These are phyloP conservation scores for Nipponacmea schrenckii DNA, from an alignment of 2,888 invertebrate species.

Conservation along the genomic window DNA sequence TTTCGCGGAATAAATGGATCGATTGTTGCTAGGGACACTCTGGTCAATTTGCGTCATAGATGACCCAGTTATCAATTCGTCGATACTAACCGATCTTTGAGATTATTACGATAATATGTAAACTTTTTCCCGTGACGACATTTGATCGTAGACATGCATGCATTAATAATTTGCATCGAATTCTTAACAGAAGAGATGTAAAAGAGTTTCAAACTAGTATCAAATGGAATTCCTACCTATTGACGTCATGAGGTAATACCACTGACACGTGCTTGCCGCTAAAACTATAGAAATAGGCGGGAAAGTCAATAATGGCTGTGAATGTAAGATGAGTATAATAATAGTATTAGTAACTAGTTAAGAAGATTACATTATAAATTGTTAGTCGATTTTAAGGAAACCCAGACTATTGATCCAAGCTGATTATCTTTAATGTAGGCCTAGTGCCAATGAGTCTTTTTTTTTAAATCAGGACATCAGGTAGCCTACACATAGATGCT, in stretches of 20 bases:
- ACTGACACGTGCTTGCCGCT: slow-evolving; percentile 8
- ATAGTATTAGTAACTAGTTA: neutral
- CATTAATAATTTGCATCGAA: neutral
- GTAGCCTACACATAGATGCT: too few species aligned
- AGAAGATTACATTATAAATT: neutral
- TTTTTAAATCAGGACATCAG: too few species aligned
- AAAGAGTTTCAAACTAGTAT: slow-evolving; percentile 10
- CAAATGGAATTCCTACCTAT: slow-evolving; percentile 20
- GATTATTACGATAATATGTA: slow-evolving; percentile 7
- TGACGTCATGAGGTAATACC: slow-evolving; percentile 23
- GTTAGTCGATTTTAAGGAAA: neutral
- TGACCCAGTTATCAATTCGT: slow-evolving; percentile 28
- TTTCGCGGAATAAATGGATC: slow-evolving; percentile 24
- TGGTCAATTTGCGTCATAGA: slow-evolving; percentile 40
- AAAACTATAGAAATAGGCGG: slow-evolving; percentile 4
- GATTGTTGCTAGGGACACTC: slow-evolving; percentile 34
- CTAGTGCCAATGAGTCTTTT: too few species aligned
- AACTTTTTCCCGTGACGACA: neutral
- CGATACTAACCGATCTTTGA: slow-evolving; percentile 7
- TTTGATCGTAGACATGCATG: neutral
- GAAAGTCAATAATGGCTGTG: neutral
- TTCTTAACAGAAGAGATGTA: slow-evolving; percentile 5
- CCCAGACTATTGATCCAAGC: neutral
- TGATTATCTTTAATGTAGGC: too few species aligned
- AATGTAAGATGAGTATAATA: neutral